Conservation (phyloP, 2,797 vertebrate genomes). For the Chromobotia macracanthus region DNA sequence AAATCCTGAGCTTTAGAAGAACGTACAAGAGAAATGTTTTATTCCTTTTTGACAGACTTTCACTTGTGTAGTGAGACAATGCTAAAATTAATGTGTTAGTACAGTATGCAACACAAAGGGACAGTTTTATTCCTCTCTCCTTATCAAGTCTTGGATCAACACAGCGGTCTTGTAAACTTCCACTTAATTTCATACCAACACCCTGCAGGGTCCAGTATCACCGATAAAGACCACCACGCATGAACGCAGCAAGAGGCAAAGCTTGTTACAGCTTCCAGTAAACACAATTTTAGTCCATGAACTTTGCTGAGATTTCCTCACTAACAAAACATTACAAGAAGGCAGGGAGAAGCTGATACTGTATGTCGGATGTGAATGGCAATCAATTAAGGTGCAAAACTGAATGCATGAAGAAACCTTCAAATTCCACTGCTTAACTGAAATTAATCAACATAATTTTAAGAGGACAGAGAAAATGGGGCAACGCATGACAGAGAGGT, state of each 20-base stretch:
- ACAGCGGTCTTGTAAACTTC: conserved; percentile 39
- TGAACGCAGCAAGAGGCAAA: conserved; percentile 40
- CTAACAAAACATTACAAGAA: conserved; percentile 41
- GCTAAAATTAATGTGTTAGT: background rate
- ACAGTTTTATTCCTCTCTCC: background rate
- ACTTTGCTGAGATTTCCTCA: conserved; percentile 39
- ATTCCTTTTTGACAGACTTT: background rate
- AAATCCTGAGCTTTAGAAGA: background rate
- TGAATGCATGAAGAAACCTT: conserved; percentile 22
- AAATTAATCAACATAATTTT: background rate
- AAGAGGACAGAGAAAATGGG: background rate
- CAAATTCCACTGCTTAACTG: background rate
- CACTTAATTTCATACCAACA: conserved; percentile 40
- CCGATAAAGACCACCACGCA: conserved; percentile 18
- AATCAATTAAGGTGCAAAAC: conserved; percentile 34
- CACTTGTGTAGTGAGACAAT: background rate
- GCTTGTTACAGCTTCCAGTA: conserved; percentile 44
- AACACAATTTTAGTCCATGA: conserved; percentile 42
- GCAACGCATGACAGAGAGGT: background rate
- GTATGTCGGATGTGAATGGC: conserved; percentile 44
- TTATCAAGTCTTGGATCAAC: conserved; percentile 23
- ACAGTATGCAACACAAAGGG: background rate
- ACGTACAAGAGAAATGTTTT: background rate
- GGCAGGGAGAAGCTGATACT: conserved; percentile 14
- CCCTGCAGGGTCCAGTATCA: conserved; percentile 43